Evolutionary conservation across 1,140 invertebrate genomes (phyloP), one percentile per base, ranked within the genome.

Genomic region (Himalopsyche phryganea): DNA sequence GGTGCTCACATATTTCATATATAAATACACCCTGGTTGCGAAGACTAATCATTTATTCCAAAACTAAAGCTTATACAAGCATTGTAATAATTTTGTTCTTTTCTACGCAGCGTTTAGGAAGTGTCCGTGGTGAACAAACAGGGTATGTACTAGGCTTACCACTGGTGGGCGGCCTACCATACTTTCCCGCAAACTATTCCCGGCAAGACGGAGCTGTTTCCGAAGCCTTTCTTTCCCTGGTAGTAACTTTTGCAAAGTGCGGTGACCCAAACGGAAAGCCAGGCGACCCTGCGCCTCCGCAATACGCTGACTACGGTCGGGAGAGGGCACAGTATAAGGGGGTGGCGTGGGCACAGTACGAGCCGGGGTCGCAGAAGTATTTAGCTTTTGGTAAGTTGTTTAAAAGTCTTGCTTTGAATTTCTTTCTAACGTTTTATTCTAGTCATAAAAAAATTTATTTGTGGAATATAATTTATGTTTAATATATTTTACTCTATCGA

Each of bases 91-190:
- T 28, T 28, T 3, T 28, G 23, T 28, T 28, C 9, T 28, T 28
- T 5, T 28, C 3, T 9, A 28, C 3, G 9, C 75, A 91, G 84
- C 77, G 87, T 18, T 69, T 91, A 32, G 91, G 91, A 0, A 90
- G 89, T 65, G 84, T 94, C 0, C 82, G 89, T 18, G 90, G 92
- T 4, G 92, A 96, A 68, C 91, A 93, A 49, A 74, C 96, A 32
- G 80, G 89, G 0, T 96, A 94, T 72, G 83, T 95, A 49, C 85
- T 96, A 59, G 93, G 92, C 0, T 82, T 92, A 33, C 92, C 93
- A 0, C 71, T 96, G 38, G 87, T 93, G 18, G 84, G 80, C 14
- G 62, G 62, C 6, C 23, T 64, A 52, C 77, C 81, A 9, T 79
- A 78, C 59, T 81, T 85, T 51, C 81, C 84, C 0, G 79, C 83